A percentile compares a stretch with the other conserved stretches of the same genome.
Conservation (phyloP, 1,140 invertebrate species). For the Schmidtea mediterranea region DNA sequence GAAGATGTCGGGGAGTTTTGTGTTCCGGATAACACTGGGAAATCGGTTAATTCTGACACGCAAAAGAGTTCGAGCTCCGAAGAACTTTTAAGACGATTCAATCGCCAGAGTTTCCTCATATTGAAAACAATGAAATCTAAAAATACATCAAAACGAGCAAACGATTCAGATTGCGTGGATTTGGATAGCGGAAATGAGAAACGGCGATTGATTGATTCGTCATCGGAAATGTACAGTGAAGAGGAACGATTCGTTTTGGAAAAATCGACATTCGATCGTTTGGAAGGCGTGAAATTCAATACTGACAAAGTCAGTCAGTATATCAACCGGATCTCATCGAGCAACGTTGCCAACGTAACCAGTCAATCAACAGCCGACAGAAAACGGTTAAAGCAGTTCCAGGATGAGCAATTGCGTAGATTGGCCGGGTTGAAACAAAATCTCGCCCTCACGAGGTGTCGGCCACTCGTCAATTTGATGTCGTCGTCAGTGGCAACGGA, state of each 20-base stretch:
- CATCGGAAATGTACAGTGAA: no score
- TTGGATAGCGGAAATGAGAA: no score
- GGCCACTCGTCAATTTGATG: conserved; percentile 13
- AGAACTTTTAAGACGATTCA: conserved; percentile 1
- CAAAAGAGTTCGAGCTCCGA: not conserved
- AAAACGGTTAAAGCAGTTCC: not conserved
- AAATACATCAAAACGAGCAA: not conserved
- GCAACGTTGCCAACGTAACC: not conserved
- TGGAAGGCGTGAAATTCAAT: no score
- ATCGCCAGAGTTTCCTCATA: not conserved
- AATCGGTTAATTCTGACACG: not conserved
- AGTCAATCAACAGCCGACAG: not conserved
- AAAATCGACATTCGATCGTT: no score
- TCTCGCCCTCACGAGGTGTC: conserved; percentile 29
- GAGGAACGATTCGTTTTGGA: no score
- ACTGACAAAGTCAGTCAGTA: no score
- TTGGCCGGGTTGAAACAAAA: conserved; percentile 35
- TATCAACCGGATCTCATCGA: no score
- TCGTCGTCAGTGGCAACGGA: not conserved
- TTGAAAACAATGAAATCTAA: not conserved
- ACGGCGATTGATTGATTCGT: no score
- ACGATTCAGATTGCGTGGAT: no score
- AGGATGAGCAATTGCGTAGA: not conserved
- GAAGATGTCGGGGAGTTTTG: not conserved
- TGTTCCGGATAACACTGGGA: not conserved